Conservation (phyloP, 2,113 vertebrate genomes). For the Nycticorax nycticorax region DNA sequence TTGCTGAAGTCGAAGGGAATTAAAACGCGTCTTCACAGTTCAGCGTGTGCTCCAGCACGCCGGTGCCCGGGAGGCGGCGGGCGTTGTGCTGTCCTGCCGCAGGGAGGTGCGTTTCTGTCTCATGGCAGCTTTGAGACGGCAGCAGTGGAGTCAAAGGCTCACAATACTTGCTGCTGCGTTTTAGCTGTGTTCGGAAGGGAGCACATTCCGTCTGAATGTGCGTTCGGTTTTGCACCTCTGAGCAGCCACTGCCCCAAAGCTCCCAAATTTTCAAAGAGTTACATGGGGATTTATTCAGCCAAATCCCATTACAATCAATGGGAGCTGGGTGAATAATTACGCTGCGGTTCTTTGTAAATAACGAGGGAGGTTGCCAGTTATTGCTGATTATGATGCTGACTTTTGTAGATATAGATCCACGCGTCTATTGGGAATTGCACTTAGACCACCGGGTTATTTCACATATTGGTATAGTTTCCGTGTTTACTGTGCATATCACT, state of each 20-base stretch:
- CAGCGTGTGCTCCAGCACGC: neutral
- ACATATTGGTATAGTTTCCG: neutral
- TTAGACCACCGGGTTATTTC: constrained; percentile 44
- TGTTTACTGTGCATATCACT: constrained; percentile 42
- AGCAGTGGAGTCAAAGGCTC: neutral
- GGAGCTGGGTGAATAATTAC: constrained; percentile 26
- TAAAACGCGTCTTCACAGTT: neutral
- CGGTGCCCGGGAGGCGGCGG: rapidly evolving
- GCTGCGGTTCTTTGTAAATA: neutral
- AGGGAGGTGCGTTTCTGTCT: neutral
- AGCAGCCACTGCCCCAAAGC: neutral
- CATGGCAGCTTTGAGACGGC: neutral
- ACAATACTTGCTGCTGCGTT: neutral
- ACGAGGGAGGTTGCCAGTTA: neutral
- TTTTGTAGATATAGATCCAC: neutral
- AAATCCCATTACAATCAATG: constrained; percentile 65
- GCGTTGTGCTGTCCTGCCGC: neutral
- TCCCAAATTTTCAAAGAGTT: constrained; percentile 60
- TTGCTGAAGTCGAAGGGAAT: neutral
- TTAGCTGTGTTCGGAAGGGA: neutral
- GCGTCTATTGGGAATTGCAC: neutral
- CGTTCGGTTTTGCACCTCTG: neutral
- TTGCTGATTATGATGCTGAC: constrained; percentile 8
- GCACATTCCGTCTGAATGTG: neutral
- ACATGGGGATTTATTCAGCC: constrained; percentile 56